phyloP scores from a whole-genome alignment of 2,797 vertebrate species.

The Acanthis flammea region DNA sequence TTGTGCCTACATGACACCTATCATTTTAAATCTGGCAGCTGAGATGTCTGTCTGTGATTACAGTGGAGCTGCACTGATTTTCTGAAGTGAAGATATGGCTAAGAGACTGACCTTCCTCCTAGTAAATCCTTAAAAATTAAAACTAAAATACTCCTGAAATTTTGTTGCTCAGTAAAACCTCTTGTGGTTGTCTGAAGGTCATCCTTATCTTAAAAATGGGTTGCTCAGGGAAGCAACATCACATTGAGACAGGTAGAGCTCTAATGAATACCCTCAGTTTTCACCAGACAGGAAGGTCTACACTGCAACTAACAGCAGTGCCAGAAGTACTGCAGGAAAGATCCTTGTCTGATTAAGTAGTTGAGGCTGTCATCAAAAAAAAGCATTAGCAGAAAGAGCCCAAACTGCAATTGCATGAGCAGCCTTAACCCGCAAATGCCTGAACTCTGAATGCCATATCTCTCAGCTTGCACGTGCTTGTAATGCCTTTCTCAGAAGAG shows the following conservation, averaged over 20 bases:
- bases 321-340: background rate
- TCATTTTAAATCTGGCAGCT: background rate
- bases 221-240: background rate
- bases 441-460: rapidly evolving
- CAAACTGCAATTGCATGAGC: background rate
- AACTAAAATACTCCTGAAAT: background rate
- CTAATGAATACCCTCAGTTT: background rate
- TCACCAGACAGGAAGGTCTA: background rate
- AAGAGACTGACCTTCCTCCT: background rate
- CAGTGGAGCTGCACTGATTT: background rate
- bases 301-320: background rate
- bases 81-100: background rate
- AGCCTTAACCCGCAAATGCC: background rate
- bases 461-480: rapidly evolving
- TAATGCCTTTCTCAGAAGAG: rapidly evolving
- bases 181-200: background rate
- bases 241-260: background rate
- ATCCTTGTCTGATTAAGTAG: background rate
- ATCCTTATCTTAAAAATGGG: background rate
- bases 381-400: background rate
- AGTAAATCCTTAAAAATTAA: background rate
- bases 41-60: background rate
- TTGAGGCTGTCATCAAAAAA: background rate
- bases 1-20: background rate
- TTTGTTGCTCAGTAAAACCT: background rate